Percentiles rank a stretch among this genome's conserved stretches.
phyloP scores from a whole-genome alignment of 2,797 vertebrate species.

The Rhabdophis nuchalis region DNA sequence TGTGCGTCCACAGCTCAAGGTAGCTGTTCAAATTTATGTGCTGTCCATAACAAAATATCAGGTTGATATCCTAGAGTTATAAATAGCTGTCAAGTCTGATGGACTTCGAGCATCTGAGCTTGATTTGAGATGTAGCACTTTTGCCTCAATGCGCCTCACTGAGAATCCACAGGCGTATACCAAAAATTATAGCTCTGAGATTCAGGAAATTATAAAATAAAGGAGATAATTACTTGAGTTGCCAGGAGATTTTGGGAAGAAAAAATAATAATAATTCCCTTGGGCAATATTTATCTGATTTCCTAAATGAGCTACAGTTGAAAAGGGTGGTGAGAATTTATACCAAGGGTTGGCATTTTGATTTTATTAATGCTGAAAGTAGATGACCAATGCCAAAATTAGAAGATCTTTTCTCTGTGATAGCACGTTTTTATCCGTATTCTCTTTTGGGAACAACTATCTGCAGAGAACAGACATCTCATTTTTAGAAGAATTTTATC shows the following conservation, averaged over 20 bases:
- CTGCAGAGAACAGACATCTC: not conserved
- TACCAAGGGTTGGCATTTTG: not conserved
- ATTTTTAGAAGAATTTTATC: not conserved
- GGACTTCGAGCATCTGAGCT: not conserved
- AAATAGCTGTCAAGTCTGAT: constrained; percentile 11
- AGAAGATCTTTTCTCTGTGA: not conserved
- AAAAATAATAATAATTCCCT: not conserved
- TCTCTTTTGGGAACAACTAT: not conserved
- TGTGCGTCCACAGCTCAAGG: constrained; percentile 17
- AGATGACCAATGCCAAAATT: not conserved
- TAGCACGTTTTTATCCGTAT: not conserved
- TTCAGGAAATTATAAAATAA: not conserved
- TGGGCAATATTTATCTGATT: not conserved
- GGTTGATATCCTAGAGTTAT: constrained; percentile 13
- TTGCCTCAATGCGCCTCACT: not conserved
- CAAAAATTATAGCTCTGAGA: not conserved
- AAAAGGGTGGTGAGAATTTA: not conserved
- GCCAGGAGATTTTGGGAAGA: not conserved
- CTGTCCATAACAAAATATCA: constrained; percentile 2
- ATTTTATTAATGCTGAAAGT: not conserved
- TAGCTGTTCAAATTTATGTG: constrained; percentile 24
- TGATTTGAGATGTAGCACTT: not conserved
- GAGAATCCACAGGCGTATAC: not conserved
- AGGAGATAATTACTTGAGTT: not conserved
- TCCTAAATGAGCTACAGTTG: not conserved